These are phyloP conservation scores for Drosophila siamana DNA, from an alignment of 2,888 invertebrate species.

Conservation along the genomic window DNA sequence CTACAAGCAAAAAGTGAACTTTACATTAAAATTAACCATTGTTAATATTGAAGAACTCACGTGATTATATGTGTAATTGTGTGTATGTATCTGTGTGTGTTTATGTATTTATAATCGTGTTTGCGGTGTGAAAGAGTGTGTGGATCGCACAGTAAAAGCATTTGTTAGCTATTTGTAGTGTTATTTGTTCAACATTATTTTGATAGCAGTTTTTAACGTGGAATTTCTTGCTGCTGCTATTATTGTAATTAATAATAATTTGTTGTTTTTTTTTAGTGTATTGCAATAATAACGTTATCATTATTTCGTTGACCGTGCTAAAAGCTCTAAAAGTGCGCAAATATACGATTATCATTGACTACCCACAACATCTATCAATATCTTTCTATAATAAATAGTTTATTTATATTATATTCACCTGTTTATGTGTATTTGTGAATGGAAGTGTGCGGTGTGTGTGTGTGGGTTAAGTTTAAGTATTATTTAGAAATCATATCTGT, in stretches of 20 bases:
- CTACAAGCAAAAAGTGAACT: conserved; percentile 62
- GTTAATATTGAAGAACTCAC: conserved; percentile 48
- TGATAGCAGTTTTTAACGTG: conserved; percentile 27
- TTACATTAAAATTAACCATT: conserved; percentile 65
- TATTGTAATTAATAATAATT: conserved; percentile 7
- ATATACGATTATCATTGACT: conserved; percentile 56
- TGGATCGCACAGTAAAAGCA: conserved; percentile 65
- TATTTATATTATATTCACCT: conserved; percentile 17
- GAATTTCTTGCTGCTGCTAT: conserved; percentile 27
- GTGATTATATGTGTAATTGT: conserved; percentile 24
- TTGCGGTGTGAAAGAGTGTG: conserved; percentile 15
- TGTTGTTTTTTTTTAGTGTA: conserved; percentile 24
- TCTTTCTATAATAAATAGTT: conserved; percentile 32
- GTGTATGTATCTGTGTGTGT: conserved; percentile 20
- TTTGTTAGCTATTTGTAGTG: conserved; percentile 36
- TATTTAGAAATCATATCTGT: conserved; percentile 28
- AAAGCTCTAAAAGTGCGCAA: conserved; percentile 77
- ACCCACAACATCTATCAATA: conserved; percentile 50
- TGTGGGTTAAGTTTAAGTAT: conserved; percentile 3
- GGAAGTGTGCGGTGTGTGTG: background rate
- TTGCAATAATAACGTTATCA: conserved; percentile 62
- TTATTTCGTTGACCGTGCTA: conserved; percentile 72
- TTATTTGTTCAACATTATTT: conserved; percentile 47
- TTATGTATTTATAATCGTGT: conserved; percentile 9
- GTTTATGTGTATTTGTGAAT: conserved; percentile 19